Evolutionary conservation across 2,888 invertebrate genomes (phyloP), one percentile per base, ranked within the genome.

Genomic region (Callosobruchus maculatus): DNA sequence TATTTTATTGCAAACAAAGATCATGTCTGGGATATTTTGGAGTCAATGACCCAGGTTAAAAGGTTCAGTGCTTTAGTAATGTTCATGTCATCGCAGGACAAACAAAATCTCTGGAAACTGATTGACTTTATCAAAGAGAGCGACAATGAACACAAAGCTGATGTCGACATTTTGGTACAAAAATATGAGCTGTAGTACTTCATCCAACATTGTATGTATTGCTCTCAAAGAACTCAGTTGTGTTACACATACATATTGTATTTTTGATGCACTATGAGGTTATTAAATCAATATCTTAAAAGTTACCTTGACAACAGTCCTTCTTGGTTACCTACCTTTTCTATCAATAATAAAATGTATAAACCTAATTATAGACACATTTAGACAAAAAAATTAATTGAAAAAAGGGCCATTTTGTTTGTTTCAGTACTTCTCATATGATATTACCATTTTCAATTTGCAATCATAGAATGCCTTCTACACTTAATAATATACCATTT

Each of bases 51-150:
- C 31, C 80, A 87, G 70, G 90, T 93, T n/a, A 91, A 90, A 79
- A 86, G 94, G 71, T 92, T 94, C 83, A 88, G 90, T 1, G 89
- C 93, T 0, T 85, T 93, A 0, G 88, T 89, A 0, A 90, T 93
- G 90, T 93, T 94, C 82, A 87, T 92, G 81, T 87, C 88, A 0
- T 81, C 84, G 20, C 81, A 81, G 3, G 93, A 93, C 84, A 92
- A 91, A 85, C 85, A 89, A 83, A 85, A 82, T 78, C 77, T 89
- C 70, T 82, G 83, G 78, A 81, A 81, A 74, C 81, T 89, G 26
- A 83, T 88, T 67, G 83, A 86, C 70, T 82, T 86, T 74, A 85
- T 79, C 77, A 85, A 83, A 78, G 78, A 76, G 70, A 76, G 68
- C 82, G 85, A 80, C 75, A 80, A 69, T 78, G 80, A 78, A 72